Base-by-base conservation (phyloP, 2,797 vertebrate genomes). In the Rachycentron canadum region DNA sequence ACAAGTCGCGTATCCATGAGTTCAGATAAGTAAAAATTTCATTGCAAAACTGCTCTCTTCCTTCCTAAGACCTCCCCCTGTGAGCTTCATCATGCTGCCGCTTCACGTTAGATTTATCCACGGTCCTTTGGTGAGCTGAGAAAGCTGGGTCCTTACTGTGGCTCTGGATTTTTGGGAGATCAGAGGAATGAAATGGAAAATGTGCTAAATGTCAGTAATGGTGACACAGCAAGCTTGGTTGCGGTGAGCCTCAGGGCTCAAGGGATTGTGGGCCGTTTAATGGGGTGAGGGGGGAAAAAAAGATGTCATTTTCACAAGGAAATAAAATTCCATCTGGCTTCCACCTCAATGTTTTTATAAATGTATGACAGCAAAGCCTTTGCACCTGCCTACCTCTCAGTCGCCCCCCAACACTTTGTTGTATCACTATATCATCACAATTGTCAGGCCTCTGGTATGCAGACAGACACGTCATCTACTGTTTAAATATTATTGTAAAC, bases 401-500 rank as follows among this genome's bases (percentile, higher is more conserved):
- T 2, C 25, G 16, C 40, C 25, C n/a, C 32, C n/a, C 0, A 10
- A 47, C 38, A 53, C 17, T 40, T 36, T 57, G 4, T 47, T 81
- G 21, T 19, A 34, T 57, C 16, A 59, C 53, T 47, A 7, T 52
- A 25, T 64, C 52, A 23, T 28, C 7, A 21, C 28, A 30, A 19
- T 61, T 69, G 86, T 80, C 85, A 85, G 67, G 38, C 71, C 59
- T 61, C 75, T 80, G 86, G 60, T 65, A 70, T 68, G 81, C 63
- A 73, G 79, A 83, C 69, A 69, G 79, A 86, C 50, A 60, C 57
- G 49, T 64, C 78, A 67, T 57, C 75, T 26, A 10, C 71, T 53
- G 68, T 84, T 73, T 64, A 76, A 86, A 85, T 85, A 73, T 83
- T 84, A 82, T 84, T 87, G 17, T 61, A 86, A 88, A 36, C 62